phyloP scores from a whole-genome alignment of 2,113 vertebrate genomes.

The Cryptotis parvus region DNA sequence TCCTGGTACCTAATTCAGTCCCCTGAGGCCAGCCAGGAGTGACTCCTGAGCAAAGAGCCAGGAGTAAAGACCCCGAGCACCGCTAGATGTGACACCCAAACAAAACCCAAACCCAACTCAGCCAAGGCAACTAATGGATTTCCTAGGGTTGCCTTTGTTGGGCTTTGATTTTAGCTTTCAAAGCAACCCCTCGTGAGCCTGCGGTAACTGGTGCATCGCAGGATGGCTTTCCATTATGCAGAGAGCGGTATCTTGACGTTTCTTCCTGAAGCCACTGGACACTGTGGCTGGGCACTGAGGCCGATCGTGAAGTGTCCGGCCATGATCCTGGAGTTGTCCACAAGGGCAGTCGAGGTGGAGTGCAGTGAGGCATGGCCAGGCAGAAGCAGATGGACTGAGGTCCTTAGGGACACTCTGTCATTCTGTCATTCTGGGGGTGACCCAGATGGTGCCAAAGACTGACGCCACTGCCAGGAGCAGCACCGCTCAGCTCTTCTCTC shows the following conservation, averaged over 20 bases:
- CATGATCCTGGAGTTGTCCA: background rate
- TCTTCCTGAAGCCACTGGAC: background rate
- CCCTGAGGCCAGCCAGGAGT: too few species aligned
- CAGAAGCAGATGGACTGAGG: conserved; percentile 41
- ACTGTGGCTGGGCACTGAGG: background rate
- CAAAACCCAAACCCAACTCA: background rate
- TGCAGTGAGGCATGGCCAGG: background rate
- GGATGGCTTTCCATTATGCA: background rate
- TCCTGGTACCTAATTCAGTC: too few species aligned
- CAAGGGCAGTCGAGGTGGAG: background rate
- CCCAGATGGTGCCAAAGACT: background rate
- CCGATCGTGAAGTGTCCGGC: too few species aligned
- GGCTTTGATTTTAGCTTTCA: background rate
- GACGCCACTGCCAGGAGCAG: background rate
- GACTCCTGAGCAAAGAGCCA: too few species aligned
- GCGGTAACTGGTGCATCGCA: background rate
- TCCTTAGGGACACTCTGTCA: background rate
- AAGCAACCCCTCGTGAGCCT: background rate
- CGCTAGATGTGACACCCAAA: too few species aligned
- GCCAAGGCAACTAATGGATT: background rate
- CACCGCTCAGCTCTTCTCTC: background rate
- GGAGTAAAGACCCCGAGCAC: too few species aligned
- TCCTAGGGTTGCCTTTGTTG: background rate
- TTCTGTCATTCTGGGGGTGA: background rate
- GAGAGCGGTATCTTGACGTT: background rate